Percentiles rank a stretch among this genome's conserved stretches.
Conservation (phyloP, 2,888 invertebrate species). For the Drosophila meridiana region DNA sequence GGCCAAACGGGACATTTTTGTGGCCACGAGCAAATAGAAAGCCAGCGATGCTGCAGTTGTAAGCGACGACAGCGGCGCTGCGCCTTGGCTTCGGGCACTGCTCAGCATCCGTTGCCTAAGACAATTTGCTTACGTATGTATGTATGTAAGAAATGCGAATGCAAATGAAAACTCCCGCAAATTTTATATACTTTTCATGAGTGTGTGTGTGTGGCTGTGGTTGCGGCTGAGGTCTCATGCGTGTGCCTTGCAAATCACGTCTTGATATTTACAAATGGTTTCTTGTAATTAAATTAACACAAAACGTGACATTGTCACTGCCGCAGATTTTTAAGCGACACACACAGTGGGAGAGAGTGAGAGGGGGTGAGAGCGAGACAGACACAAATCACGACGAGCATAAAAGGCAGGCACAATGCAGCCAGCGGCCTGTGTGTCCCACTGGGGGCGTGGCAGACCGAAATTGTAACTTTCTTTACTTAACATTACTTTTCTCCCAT, state of each 20-base stretch:
- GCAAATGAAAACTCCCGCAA: conserved; percentile 67
- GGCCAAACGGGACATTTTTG: conserved; percentile 28
- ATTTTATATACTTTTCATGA: conserved; percentile 60
- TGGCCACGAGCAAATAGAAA: conserved; percentile 19
- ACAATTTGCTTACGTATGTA: conserved; percentile 54
- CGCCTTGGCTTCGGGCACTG: no score
- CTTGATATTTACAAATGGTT: conserved; percentile 80
- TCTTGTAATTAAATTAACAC: conserved; percentile 80
- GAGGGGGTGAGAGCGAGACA: conserved; percentile 9
- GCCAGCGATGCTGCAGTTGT: conserved; percentile 15
- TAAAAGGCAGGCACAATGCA: conserved; percentile 54
- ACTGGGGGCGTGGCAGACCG: conserved; percentile 45
- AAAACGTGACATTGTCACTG: conserved; percentile 80
- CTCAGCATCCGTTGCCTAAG: conserved; percentile 39
- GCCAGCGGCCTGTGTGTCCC: conserved; percentile 41
- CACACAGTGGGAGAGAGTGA: conserved; percentile 9
- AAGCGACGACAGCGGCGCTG: conserved; percentile 8
- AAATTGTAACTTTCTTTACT: conserved; percentile 72
- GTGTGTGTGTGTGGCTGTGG: conserved; percentile 13
- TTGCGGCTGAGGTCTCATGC: conserved; percentile 43
- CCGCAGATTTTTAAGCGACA: conserved; percentile 75
- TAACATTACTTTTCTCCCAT: conserved; percentile 46
- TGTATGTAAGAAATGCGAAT: conserved; percentile 57
- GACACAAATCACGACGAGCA: conserved; percentile 60
- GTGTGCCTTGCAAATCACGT: conserved; percentile 75